Percentiles rank a stretch among this genome's conserved stretches.
phyloP scores from a whole-genome alignment of 2,797 vertebrate genomes.

The Austrolebias charrua region DNA sequence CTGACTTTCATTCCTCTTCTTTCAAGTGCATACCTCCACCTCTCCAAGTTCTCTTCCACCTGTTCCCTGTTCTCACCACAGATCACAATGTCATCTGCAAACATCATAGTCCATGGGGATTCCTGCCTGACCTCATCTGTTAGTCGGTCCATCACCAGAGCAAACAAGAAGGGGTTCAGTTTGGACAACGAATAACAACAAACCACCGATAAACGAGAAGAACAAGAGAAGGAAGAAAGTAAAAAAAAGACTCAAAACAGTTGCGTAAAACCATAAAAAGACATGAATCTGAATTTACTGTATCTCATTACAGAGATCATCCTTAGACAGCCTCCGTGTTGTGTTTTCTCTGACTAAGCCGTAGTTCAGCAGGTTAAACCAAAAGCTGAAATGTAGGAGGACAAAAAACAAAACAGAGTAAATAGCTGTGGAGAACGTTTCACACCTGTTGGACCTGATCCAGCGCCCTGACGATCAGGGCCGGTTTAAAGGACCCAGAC shows the following conservation, averaged over 20 bases:
- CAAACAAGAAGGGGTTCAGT: no score
- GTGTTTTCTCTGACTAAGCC: neutral
- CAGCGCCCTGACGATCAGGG: neutral
- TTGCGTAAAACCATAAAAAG: neutral
- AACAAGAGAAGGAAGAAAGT: no score
- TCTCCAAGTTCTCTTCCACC: no score
- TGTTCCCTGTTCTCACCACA: no score
- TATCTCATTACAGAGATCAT: neutral
- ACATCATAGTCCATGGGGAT: no score
- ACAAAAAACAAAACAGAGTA: neutral
- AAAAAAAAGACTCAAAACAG: neutral
- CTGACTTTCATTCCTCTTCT: no score
- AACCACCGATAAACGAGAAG: no score
- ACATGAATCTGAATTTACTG: neutral
- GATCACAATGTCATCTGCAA: no score
- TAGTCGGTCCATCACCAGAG: no score
- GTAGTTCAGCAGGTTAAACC: neutral
- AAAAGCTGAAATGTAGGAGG: neutral
- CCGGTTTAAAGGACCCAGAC: neutral
- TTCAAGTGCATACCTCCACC: no score
- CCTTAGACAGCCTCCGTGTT: neutral
- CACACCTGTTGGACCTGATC: conserved; percentile 31
- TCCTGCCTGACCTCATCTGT: no score
- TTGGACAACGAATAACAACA: no score
- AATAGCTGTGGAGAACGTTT: neutral